Conservation (phyloP, 2,113 vertebrate species). For the Nothocercus julius region DNA sequence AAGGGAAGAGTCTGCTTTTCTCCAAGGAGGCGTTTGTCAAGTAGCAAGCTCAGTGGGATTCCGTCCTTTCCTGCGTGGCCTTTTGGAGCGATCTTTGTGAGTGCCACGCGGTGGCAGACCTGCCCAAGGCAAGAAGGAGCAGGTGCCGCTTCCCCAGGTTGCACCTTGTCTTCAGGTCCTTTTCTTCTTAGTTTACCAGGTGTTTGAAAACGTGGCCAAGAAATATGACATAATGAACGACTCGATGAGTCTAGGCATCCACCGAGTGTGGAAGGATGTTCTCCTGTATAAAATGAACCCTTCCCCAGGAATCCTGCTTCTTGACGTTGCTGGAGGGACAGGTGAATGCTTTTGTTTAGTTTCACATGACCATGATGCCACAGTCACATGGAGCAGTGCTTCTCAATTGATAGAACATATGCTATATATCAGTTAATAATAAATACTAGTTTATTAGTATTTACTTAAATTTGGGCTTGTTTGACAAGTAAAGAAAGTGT, state of each 20-base stretch:
- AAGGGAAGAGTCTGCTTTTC: too few species aligned
- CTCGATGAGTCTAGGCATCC: conserved; percentile 93
- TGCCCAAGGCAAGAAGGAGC: neutral
- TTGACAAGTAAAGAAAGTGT: neutral
- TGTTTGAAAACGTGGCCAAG: conserved; percentile 93
- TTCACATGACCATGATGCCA: neutral
- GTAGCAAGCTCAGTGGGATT: neutral
- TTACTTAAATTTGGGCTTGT: neutral
- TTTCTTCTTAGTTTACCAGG: conserved; percentile 84
- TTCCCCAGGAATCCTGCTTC: conserved; percentile 84
- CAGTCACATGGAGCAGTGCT: neutral
- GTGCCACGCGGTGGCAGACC: neutral
- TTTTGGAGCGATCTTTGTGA: neutral
- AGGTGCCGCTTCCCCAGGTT: neutral
- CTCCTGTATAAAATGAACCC: conserved; percentile 90
- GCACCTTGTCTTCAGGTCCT: rapidly evolving
- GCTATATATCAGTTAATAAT: neutral
- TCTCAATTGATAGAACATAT: neutral
- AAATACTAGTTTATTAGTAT: too few species aligned
- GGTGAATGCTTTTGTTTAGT: conserved; percentile 74
- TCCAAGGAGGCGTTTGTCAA: neutral
- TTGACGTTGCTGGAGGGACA: conserved; percentile 96
- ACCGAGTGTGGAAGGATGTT: conserved; percentile 93
- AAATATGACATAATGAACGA: conserved; percentile 98
- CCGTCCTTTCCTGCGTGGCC: rapidly evolving